Percentiles rank a stretch among this genome's conserved stretches.
These are phyloP conservation scores for Acridotheres tristis DNA, from an alignment of 2,797 vertebrate genomes.

Conservation along the genomic window DNA sequence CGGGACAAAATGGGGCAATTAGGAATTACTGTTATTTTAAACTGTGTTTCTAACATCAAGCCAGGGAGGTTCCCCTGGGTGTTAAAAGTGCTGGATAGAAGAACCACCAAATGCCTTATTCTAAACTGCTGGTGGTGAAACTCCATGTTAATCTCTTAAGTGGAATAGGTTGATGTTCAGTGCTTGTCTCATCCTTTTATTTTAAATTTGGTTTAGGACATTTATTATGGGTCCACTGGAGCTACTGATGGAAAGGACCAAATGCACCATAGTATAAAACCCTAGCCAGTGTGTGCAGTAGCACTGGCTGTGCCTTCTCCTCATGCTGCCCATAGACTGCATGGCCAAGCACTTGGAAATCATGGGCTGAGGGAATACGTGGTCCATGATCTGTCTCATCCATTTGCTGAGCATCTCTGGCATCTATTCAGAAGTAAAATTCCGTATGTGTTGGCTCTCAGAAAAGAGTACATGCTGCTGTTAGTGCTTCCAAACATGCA, in stretches of 20 bases:
- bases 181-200: neutral
- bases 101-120: neutral
- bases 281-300: neutral
- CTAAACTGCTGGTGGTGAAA: neutral
- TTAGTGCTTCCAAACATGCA: neutral
- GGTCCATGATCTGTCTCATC: accelerated
- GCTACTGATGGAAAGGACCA: neutral
- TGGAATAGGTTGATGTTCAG: neutral
- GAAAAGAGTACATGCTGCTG: neutral
- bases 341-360: neutral
- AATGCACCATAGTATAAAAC: neutral
- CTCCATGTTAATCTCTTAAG: accelerated
- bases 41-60: neutral
- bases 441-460: neutral
- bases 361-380: neutral
- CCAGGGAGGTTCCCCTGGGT: neutral
- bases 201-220: neutral
- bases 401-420: neutral
- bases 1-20: neutral
- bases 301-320: neutral
- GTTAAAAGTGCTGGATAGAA: neutral
- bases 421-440: neutral
- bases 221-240: neutral
- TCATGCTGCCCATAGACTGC: neutral
- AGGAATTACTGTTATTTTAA: neutral